Evolutionary conservation across 1,140 invertebrate genomes (phyloP), one percentile per base, ranked within the genome.

Genomic region (Scaptomyza hsui): DNA sequence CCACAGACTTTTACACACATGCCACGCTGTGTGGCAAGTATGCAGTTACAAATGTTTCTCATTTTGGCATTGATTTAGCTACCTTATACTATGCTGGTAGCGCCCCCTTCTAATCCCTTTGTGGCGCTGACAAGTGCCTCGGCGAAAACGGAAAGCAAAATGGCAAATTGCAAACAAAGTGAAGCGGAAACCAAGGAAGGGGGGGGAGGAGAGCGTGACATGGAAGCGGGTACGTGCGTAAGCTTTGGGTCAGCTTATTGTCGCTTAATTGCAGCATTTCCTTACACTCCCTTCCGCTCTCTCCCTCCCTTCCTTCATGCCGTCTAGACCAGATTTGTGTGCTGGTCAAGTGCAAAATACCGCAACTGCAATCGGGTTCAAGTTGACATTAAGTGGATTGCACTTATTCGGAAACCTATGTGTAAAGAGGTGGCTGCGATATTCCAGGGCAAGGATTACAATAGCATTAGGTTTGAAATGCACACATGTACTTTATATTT

Each of bases 191-290:
- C 9, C n/a, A n/a, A 10, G 29, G 29, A 37, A 4, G 12, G 12
- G 32, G 32, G 2, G 3, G 4, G 10, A 3, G 32, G 4, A n/a
- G n/a, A n/a, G n/a, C n/a, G n/a, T n/a, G n/a, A n/a, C n/a, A n/a
- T 2, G 32, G 32, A 3, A n/a, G 12, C 3, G 32, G 26, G 53
- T 37, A 35, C 26, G 64, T 76, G 70, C 60, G 64, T 71, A 61
- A 60, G 68, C 74, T 71, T 80, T 74, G 61, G 61, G 70, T 74
- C 77, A 86, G 76, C 81, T 86, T 83, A 85, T 85, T 72, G 67
- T 69, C 68, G 60, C 64, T 83, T 80, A 86, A 85, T 86, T 85
- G 73, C 73, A 42, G 56, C 52, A 75, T 68, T 80, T 79, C 63
- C 80, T 59, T 48, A 47, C 35, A 9, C 19, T 21, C 56, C 24